Conservation (phyloP, 2,888 invertebrate genomes). For the Auanema sp. region DNA sequence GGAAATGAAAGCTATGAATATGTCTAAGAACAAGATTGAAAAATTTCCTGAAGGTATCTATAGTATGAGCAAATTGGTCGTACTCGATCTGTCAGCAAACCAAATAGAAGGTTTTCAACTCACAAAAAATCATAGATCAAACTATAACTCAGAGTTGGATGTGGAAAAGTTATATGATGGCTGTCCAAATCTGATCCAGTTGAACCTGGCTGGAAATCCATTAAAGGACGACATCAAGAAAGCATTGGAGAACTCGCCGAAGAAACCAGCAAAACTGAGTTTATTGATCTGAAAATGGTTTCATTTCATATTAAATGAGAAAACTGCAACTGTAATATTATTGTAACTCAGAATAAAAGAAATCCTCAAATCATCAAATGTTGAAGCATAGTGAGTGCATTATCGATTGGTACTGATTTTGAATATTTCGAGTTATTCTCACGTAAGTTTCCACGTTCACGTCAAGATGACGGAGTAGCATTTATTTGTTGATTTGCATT, state of each 20-base stretch:
- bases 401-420: too few species aligned
- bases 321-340: too few species aligned
- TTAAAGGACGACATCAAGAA: conserved; percentile 21
- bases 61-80: conserved; percentile 29
- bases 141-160: conserved; percentile 32
- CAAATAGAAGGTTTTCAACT: conserved; percentile 34
- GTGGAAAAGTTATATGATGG: conserved; percentile 25
- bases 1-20: conserved; percentile 45
- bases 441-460: too few species aligned
- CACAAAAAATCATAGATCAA: background rate
- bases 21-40: conserved; percentile 44
- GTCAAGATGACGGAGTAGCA: too few species aligned
- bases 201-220: conserved; percentile 39
- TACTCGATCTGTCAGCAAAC: conserved; percentile 50
- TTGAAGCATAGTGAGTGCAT: too few species aligned
- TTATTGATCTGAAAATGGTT: conserved; percentile 16
- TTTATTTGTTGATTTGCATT: too few species aligned
- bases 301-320: too few species aligned
- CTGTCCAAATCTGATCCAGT: conserved; percentile 27
- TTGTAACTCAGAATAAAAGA: too few species aligned
- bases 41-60: conserved; percentile 43
- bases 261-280: conserved; percentile 26
- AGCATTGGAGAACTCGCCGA: conserved; percentile 9
- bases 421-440: too few species aligned
- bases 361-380: too few species aligned